Evolutionary conservation across 2,113 vertebrate genomes (phyloP).

Genomic region (Columba livia): DNA sequence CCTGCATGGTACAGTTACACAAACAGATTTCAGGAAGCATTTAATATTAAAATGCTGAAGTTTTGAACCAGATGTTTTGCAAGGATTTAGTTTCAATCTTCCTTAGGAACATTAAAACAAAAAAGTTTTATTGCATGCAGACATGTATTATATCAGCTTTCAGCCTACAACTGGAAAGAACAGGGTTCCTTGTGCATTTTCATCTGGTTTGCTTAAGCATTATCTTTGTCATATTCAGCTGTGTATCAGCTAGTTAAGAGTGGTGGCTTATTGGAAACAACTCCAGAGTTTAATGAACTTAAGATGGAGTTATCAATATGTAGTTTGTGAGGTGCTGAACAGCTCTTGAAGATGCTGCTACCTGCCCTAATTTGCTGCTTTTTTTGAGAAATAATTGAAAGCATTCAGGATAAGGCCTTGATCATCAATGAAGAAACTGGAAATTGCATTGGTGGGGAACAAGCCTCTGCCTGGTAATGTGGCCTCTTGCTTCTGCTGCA

Average conservation of each 20-base stretch:
- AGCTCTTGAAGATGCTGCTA: not conserved
- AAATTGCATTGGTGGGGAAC: not conserved
- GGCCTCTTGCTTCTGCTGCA: not conserved
- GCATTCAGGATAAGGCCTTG: not conserved
- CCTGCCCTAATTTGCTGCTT: not conserved
- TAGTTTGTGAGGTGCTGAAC: not conserved
- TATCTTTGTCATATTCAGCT: not conserved
- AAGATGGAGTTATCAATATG: not conserved
- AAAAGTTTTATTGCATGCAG: slow-evolving; percentile 49
- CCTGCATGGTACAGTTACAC: slow-evolving; percentile 8
- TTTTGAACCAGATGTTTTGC: slow-evolving; percentile 52
- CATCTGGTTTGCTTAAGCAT: slow-evolving; percentile 21
- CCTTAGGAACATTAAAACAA: slow-evolving; percentile 45
- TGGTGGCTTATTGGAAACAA: not conserved
- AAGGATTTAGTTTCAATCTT: slow-evolving; percentile 54
- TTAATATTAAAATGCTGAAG: slow-evolving; percentile 58
- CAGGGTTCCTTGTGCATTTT: not conserved
- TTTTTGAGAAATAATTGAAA: not conserved
- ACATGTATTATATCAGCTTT: slow-evolving; percentile 28
- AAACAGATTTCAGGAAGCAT: slow-evolving; percentile 59
- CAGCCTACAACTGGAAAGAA: slow-evolving; percentile 20
- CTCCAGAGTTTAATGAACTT: not conserved
- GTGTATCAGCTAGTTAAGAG: not conserved
- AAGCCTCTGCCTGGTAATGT: not conserved
- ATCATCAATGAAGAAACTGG: not conserved